phyloP scores from a whole-genome alignment of 2,113 vertebrate species.

The Gnathonemus echidnorhynchus region DNA sequence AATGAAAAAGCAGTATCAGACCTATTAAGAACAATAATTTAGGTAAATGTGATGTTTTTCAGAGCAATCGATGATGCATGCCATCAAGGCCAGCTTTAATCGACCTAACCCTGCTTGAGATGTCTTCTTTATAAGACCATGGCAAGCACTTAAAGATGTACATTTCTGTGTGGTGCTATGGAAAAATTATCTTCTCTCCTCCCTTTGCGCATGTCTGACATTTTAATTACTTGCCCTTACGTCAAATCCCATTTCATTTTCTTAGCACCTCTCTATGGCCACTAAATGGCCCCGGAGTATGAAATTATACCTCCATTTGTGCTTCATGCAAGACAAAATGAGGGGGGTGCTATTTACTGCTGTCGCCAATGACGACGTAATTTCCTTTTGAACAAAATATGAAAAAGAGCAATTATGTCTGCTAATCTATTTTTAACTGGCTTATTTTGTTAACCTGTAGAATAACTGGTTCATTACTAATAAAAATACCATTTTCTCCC shows the following conservation, averaged over 20 bases:
- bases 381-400: conserved; percentile 5
- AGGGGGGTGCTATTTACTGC: conserved; percentile 8
- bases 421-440: not conserved
- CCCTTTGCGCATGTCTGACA: not conserved
- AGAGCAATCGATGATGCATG: not conserved
- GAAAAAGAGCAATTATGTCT: not conserved
- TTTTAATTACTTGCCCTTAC: conserved; percentile 15
- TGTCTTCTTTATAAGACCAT: not conserved
- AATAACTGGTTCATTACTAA: not conserved
- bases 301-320: conserved; percentile 21
- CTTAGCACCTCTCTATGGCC: not conserved
- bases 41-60: not conserved
- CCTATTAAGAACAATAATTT: not conserved
- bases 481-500: not conserved
- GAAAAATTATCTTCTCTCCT: not conserved
- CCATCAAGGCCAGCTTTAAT: not conserved
- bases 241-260: conserved; percentile 9
- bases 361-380: conserved; percentile 8
- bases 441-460: not conserved
- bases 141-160: not conserved
- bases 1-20: not conserved
- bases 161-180: not conserved
- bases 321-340: conserved; percentile 5
- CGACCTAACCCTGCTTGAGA: not conserved
- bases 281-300: conserved; percentile 7